Evolutionary conservation across 1,140 invertebrate species (phyloP).

Genomic region (Metopolophium dirhodum): DNA sequence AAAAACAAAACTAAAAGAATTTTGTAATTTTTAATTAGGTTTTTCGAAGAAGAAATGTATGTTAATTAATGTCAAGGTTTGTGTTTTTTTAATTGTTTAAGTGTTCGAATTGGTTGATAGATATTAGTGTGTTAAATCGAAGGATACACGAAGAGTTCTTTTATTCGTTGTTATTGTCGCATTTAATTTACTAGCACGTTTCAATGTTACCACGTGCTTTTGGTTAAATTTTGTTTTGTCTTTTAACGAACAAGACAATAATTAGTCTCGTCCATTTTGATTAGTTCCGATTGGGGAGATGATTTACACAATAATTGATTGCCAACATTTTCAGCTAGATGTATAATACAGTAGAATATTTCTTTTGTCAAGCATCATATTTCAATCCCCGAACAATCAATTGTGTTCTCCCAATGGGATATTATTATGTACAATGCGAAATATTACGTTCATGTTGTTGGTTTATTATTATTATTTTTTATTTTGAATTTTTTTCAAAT

Average conservation of each 20-base stretch:
- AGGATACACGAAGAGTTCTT: neutral
- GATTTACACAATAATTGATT: constrained; percentile 16
- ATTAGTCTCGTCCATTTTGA: constrained; percentile 7
- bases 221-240: neutral
- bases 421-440: neutral
- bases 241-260: neutral
- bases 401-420: constrained; percentile 21
- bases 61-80: constrained; percentile 39
- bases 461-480: neutral
- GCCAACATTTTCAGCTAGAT: constrained; percentile 10
- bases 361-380: neutral
- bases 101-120: neutral
- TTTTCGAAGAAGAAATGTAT: constrained; percentile 7
- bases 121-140: neutral
- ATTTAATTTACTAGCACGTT: neutral
- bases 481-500: neutral
- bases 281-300: neutral
- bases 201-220: neutral
- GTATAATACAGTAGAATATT: neutral
- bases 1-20: neutral
- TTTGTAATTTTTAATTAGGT: neutral
- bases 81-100: neutral
- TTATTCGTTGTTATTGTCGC: neutral
- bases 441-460: neutral
- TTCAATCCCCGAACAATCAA: neutral